Base-by-base conservation (phyloP, 2,888 invertebrate genomes). In the Chloroclysta siterata region DNA sequence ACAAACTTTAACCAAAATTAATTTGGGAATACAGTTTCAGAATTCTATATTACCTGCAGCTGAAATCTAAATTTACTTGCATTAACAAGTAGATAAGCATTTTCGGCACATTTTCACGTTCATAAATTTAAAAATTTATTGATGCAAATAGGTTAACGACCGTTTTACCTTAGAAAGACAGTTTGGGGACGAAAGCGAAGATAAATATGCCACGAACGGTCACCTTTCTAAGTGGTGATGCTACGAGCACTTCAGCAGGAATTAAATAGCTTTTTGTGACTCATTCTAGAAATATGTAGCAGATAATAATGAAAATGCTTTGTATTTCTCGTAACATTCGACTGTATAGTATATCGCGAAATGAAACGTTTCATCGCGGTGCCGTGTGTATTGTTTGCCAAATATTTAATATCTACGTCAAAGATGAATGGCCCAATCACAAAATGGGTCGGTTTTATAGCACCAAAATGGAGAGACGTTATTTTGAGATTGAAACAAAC, bases 1-100 rank as follows among this genome's bases (percentile, higher is more conserved):
- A 72, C 71, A 61, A 72, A 73, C 76, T 65, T 44, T 71, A 67
- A 71, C 65, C 53, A 58, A 65, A 73, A 66, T 69, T 60, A 64
- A 70, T 58, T 65, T 58, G 65, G 60, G 50, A 62, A 68, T 61
- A 59, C 56, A 48, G 48, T 61, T 47, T 47, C 47, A 51, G 62
- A 39, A 36, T 59, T 62, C n/a, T 36, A 29, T 33, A 33, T 33
- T 33, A 33, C 33, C 1, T 33, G 33, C 33, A 33, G 33, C 33
- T 33, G 7, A 33, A 6, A 22, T 6, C 5, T 8, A 33, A 33
- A 33, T 33, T 33, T 33, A 33, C 8, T 8, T 33, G 33, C 29
- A 29, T 8, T 33, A 33, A 33, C 5, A 33, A 6, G 33, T 33
- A 6, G 5, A 8, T 33, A 33, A 33, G 33, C 33, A 6, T 33